phyloP scores from a whole-genome alignment of 2,113 vertebrate genomes.

The Urocynchramus pylzowi region DNA sequence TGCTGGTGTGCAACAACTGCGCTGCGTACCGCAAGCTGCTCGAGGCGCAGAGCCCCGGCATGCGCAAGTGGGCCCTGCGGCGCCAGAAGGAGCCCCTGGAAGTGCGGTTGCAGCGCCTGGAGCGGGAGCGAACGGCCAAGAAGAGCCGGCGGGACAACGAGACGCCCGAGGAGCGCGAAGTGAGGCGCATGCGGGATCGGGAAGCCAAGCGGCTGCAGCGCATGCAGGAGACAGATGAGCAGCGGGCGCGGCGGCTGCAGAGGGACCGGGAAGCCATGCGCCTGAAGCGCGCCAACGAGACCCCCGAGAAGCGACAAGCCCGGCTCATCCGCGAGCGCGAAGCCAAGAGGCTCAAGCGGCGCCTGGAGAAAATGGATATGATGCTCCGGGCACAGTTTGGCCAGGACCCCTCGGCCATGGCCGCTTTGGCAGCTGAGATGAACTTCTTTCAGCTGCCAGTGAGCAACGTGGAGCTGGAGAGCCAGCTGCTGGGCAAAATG shows the following conservation, averaged over 20 bases:
- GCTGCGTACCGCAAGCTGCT: constrained; percentile 89
- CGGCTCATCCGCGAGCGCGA: constrained; percentile 92
- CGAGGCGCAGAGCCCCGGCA: constrained; percentile 79
- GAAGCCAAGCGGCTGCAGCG: constrained; percentile 95
- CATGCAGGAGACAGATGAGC: constrained; percentile 93
- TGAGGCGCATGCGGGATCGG: constrained; percentile 88
- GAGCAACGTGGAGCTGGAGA: constrained; percentile 84
- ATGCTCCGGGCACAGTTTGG: constrained; percentile 93
- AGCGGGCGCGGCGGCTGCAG: constrained; percentile 88
- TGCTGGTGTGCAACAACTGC: constrained; percentile 95
- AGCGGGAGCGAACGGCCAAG: constrained; percentile 93
- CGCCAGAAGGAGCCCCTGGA: constrained; percentile 90
- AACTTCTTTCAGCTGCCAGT: constrained; percentile 91
- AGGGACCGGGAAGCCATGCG: constrained; percentile 96
- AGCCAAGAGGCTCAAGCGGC: constrained; percentile 92
- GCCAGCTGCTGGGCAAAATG: constrained; percentile 83
- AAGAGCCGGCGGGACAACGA: constrained; percentile 93
- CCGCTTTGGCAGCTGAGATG: constrained; percentile 93
- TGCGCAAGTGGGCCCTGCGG: constrained; percentile 88
- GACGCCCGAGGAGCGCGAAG: constrained; percentile 86
- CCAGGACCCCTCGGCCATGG: constrained; percentile 94
- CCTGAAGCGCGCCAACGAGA: constrained; percentile 91
- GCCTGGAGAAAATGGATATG: constrained; percentile 96
- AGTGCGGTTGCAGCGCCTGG: constrained; percentile 86
- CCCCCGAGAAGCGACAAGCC: constrained; percentile 92